Conservation (phyloP, 1,140 invertebrate species). For the Zaprionus lachaisei region DNA sequence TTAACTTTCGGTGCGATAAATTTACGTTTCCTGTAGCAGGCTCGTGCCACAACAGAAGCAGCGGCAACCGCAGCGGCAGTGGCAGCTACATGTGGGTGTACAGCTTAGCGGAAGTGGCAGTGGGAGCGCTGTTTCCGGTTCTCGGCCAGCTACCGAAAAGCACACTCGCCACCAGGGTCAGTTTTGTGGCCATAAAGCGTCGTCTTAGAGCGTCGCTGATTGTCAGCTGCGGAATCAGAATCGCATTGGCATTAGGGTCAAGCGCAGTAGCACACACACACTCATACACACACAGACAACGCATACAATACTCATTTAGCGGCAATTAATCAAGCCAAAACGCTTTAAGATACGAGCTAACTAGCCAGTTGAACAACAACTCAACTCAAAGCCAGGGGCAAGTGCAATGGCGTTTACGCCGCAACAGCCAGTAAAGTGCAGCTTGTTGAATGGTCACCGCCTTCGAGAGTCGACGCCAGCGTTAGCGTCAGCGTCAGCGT, state of each 20-base stretch:
- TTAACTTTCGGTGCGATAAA: conserved; percentile 73
- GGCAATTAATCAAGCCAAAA: conserved; percentile 70
- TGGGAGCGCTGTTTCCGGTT: conserved; percentile 70
- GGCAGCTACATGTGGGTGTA: conserved; percentile 50
- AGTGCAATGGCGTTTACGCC: conserved; percentile 65
- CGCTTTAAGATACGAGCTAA: conserved; percentile 35
- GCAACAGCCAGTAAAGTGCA: conserved; percentile 46
- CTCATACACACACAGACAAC: conserved; percentile 30
- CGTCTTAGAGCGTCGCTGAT: conserved; percentile 26
- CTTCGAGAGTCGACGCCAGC: conserved; percentile 23
- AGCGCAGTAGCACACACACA: conserved; percentile 54
- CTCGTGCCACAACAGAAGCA: conserved; percentile 60
- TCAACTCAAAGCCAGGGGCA: conserved; percentile 81
- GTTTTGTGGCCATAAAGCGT: conserved; percentile 20
- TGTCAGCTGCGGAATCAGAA: conserved; percentile 45
- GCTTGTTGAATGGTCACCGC: conserved; percentile 41
- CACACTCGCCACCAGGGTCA: conserved; percentile 14
- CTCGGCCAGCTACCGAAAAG: conserved; percentile 36
- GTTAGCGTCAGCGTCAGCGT: not conserved
- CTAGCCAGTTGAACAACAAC: conserved; percentile 58
- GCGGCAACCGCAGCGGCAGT: conserved; percentile 6
- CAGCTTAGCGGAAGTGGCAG: conserved; percentile 74
- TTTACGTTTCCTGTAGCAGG: conserved; percentile 76
- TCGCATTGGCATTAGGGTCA: conserved; percentile 66
- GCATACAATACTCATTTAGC: conserved; percentile 38